These are phyloP conservation scores for Microtus pennsylvanicus DNA, from an alignment of 2,113 vertebrate species.

Conservation along the genomic window DNA sequence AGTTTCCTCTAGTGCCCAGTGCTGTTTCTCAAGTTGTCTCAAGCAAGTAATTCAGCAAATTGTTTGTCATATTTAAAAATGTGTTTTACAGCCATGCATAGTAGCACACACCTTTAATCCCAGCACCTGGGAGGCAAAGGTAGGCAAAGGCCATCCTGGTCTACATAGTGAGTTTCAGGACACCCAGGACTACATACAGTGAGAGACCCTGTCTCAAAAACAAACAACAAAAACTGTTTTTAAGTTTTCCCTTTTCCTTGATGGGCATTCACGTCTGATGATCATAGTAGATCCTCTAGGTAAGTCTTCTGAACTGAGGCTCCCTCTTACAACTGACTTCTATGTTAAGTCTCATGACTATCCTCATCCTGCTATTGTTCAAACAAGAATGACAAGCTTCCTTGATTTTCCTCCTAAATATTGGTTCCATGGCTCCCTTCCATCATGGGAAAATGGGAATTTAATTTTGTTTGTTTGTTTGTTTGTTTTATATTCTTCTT, in stretches of 20 bases:
- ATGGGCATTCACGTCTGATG: neutral
- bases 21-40: neutral
- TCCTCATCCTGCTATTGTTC: neutral
- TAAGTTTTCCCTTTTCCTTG: neutral
- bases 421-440: neutral
- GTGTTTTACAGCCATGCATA: neutral
- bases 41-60: neutral
- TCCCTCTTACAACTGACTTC: neutral
- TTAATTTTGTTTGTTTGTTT: neutral
- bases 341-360: neutral
- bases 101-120: neutral
- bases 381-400: neutral
- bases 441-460: neutral
- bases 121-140: neutral
- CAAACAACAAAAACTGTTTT: neutral
- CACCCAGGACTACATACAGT: neutral
- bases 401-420: neutral
- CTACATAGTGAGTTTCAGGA: neutral
- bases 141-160: neutral
- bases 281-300: neutral
- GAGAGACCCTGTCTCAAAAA: neutral
- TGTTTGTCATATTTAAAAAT: neutral
- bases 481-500: neutral
- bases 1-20: neutral
- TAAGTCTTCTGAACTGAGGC: neutral